Evolutionary conservation across 2,888 invertebrate genomes (phyloP), one percentile per base, ranked within the genome.

Genomic region (Leucozona laternaria): DNA sequence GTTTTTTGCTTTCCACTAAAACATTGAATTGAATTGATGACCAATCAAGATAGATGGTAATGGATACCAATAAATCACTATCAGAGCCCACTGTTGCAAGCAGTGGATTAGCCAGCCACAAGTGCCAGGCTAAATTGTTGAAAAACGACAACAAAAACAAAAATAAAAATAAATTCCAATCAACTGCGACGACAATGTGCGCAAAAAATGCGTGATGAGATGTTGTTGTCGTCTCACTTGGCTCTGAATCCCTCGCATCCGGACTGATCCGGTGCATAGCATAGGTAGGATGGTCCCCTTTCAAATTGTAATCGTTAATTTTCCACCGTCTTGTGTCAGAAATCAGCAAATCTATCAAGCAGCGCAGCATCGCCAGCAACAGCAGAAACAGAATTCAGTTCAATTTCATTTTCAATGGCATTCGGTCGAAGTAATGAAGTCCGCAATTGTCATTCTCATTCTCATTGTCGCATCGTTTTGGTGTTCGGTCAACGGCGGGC

Each of bases 401-500:
- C 60, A 80, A 62, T 80, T 85, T 43, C 22, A 70, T 60, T 80
- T 80, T 80, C 80, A 85, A 80, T 80, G 85, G 80, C 85, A 85
- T 34, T 62, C 80, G 80, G 85, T 85, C 76, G 76, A 45, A 28
- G 48, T 22, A 28, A 85, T 85, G 85, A 81, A 64, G 22, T 37
- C 66, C 53, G 72, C 37, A 40, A 34, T 77, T 62, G 20, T 79
- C 13, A 53, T 66, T 40, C 15, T 79, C 37, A 43, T 78, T 50
- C 15, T 79, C 37, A 43, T 78, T 50, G 43, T 71, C n/a, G 62
- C 40, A 43, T n/a, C n/a, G 13, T 81, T n/a, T n/a, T n/a, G n/a
- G n/a, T 60, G 20, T 53, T 22, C 28, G 40, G 71, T 60, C 58
- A 31, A 64, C 43, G 53, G 66, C 7, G 91, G 90, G 4, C 92